phyloP scores from a whole-genome alignment of 2,797 vertebrate genomes.

The Notamacropus eugenii region DNA sequence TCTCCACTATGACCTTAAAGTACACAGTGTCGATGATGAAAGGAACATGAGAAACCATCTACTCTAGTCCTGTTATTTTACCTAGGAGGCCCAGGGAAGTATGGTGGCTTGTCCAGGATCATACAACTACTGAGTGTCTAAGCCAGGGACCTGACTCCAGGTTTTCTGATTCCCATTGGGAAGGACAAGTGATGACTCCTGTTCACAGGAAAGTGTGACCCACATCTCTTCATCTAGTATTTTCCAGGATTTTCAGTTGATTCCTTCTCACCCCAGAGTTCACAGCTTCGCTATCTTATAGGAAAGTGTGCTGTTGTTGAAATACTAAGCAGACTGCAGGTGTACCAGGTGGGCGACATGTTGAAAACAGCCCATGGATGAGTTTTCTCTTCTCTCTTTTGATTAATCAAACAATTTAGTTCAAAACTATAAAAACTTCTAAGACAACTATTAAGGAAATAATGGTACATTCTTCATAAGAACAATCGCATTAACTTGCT shows the following conservation, averaged over 20 bases:
- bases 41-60: neutral
- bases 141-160: neutral
- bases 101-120: neutral
- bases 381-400: neutral
- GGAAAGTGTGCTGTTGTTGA: neutral
- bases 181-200: neutral
- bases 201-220: neutral
- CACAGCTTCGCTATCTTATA: neutral
- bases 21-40: neutral
- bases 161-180: neutral
- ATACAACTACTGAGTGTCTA: neutral
- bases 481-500: neutral
- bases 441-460: neutral
- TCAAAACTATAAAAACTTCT: neutral
- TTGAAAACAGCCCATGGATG: neutral
- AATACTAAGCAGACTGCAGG: neutral
- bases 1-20: neutral
- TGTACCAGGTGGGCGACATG: neutral
- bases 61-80: neutral
- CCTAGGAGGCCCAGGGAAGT: neutral
- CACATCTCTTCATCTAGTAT: neutral
- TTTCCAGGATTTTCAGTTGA: neutral
- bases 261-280: neutral
- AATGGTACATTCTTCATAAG: neutral
- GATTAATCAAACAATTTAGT: neutral